These are phyloP conservation scores for Eupithecia subfuscata DNA, from an alignment of 2,888 invertebrate genomes.

Conservation along the genomic window DNA sequence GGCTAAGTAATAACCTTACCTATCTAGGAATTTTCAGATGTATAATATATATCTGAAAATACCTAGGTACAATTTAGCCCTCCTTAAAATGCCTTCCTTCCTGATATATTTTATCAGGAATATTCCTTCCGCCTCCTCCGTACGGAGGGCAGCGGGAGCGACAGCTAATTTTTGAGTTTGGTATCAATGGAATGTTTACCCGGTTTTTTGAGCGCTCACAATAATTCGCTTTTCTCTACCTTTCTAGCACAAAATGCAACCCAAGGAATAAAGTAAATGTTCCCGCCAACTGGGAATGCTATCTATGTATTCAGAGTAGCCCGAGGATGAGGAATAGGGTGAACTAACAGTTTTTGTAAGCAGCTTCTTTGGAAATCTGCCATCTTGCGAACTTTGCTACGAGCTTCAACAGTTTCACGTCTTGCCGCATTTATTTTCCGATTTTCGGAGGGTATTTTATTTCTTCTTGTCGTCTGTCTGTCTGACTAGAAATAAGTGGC, in stretches of 20 bases:
- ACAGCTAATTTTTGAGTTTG: neutral
- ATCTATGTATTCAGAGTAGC: conserved; percentile 9
- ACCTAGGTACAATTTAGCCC: too few species aligned
- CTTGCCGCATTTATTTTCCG: conserved; percentile 32
- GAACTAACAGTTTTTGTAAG: conserved; percentile 38
- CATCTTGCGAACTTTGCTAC: conserved; percentile 44
- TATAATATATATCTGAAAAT: too few species aligned
- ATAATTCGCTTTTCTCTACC: neutral
- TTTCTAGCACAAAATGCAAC: neutral
- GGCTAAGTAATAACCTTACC: too few species aligned
- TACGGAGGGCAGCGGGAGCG: neutral
- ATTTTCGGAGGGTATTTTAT: conserved; percentile 5
- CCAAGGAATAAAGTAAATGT: conserved; percentile 16
- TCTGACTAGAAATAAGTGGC: conserved; percentile 2
- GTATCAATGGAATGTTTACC: neutral
- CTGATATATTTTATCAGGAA: too few species aligned
- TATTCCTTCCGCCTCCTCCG: too few species aligned
- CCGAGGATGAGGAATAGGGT: conserved; percentile 31
- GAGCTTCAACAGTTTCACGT: conserved; percentile 36
- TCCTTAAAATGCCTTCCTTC: too few species aligned
- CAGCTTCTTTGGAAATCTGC: conserved; percentile 34
- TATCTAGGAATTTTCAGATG: too few species aligned
- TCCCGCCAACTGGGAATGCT: conserved; percentile 23
- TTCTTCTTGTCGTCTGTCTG: conserved; percentile 5
- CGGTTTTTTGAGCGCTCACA: neutral